phyloP scores from a whole-genome alignment of 2,113 vertebrate species.

The Brachyhypopomus gauderio region DNA sequence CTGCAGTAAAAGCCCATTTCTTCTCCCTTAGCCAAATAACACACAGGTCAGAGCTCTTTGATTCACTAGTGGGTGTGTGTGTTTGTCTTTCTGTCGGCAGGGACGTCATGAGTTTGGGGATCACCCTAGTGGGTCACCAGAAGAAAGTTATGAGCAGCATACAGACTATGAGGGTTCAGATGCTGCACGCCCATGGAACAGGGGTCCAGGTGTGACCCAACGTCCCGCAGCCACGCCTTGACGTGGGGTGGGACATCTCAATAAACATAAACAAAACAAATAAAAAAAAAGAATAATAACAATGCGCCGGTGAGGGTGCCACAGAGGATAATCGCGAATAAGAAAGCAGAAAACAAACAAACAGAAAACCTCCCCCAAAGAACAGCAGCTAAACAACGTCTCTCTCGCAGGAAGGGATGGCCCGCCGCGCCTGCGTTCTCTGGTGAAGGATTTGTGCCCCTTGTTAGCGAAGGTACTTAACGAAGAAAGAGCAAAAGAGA shows the following conservation, averaged over 20 bases:
- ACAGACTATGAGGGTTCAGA: conserved; percentile 99
- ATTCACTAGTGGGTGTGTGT: conserved; percentile 59
- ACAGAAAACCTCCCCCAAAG: too few species aligned
- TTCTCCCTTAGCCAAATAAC: conserved; percentile 60
- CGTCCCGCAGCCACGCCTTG: not conserved
- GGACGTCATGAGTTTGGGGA: conserved; percentile 98
- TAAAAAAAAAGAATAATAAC: not conserved
- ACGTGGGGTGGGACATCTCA: conserved; percentile 19
- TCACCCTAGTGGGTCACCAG: conserved; percentile 97
- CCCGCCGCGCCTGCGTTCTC: conserved; percentile 68
- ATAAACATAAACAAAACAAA: not conserved
- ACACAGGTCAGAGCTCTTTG: conserved; percentile 34
- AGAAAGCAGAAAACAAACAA: conserved; percentile 32
- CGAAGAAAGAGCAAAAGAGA: conserved; percentile 64
- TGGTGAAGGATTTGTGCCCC: conserved; percentile 60
- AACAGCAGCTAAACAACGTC: conserved; percentile 15
- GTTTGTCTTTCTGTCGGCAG: conserved; percentile 77
- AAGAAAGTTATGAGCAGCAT: conserved; percentile 99
- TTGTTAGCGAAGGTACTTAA: conserved; percentile 37
- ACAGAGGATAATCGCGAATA: conserved; percentile 50
- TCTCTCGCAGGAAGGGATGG: conserved; percentile 56
- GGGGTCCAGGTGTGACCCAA: conserved; percentile 94
- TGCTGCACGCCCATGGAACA: conserved; percentile 96
- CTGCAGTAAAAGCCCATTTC: conserved; percentile 19
- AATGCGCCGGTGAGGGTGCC: conserved; percentile 23